Conservation (phyloP, 2,113 vertebrate species). For the Pseudorhombus dupliciocellatus region DNA sequence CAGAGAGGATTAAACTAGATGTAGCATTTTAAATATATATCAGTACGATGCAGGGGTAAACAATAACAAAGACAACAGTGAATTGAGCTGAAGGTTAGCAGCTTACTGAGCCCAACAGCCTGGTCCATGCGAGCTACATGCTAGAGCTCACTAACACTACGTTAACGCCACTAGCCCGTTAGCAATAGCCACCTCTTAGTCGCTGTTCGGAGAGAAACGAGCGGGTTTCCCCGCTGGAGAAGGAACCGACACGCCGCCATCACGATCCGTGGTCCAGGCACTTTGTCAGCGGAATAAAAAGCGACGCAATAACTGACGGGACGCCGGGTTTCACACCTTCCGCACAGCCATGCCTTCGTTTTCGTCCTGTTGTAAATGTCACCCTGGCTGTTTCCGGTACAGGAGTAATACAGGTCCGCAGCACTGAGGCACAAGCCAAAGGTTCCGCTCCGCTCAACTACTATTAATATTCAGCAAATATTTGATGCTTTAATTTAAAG, state of each 20-base stretch:
- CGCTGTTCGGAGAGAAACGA: conserved; percentile 40
- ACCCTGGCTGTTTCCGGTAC: conserved; percentile 75
- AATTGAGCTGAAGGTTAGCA: no score
- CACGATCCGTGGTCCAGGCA: background rate
- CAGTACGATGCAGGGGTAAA: no score
- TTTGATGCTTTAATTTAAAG: background rate
- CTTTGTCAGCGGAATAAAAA: background rate
- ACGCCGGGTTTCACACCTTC: background rate
- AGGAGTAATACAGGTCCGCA: conserved; percentile 39
- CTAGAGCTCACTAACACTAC: background rate
- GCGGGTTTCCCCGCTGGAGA: conserved; percentile 55
- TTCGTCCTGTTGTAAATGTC: conserved; percentile 71
- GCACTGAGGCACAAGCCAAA: background rate
- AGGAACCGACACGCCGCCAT: conserved; percentile 76
- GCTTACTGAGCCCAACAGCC: background rate
- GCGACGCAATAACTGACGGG: background rate
- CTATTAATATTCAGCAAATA: background rate
- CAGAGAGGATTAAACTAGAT: no score
- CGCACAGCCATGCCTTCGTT: conserved; percentile 37
- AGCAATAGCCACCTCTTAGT: conserved; percentile 67
- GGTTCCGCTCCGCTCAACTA: conserved; percentile 51
- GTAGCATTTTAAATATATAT: no score
- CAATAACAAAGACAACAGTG: no score
- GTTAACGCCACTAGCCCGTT: conserved; percentile 32
- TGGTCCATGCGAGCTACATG: background rate